Conservation (phyloP, 2,888 invertebrate species). For the Agriopis aurantiaria region DNA sequence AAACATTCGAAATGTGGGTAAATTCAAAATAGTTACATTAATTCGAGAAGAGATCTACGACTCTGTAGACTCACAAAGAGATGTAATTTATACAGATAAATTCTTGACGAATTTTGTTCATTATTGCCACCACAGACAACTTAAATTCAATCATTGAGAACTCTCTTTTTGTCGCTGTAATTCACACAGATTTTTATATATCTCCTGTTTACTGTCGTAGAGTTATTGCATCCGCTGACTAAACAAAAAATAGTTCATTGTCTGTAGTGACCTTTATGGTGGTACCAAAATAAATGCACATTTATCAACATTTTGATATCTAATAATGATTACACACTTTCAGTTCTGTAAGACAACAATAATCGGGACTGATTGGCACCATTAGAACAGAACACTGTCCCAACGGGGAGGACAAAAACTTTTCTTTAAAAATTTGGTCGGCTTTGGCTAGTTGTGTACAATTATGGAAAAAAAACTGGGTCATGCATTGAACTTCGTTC, state of each 20-base stretch:
- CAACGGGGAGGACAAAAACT: no score
- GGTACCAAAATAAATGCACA: neutral
- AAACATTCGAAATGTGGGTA: neutral
- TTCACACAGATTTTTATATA: neutral
- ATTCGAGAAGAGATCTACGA: constrained; percentile 6
- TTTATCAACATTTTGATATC: neutral
- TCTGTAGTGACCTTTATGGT: neutral
- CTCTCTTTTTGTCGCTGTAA: neutral
- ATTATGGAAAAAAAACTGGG: no score
- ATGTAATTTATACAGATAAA: neutral
- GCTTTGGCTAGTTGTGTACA: no score
- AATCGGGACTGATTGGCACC: no score
- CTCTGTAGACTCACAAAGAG: neutral
- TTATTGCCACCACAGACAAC: neutral
- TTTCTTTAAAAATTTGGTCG: no score
- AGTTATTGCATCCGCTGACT: neutral
- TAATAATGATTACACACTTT: neutral
- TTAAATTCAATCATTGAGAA: neutral
- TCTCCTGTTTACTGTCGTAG: no score
- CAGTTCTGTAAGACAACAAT: neutral
- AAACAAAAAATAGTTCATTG: neutral
- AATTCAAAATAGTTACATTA: constrained; percentile 4
- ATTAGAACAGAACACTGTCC: no score
- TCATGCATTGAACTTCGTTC: no score
- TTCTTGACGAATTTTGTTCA: neutral